Base-by-base conservation (phyloP, 2,888 invertebrate species). In the Oeneis ivallda region DNA sequence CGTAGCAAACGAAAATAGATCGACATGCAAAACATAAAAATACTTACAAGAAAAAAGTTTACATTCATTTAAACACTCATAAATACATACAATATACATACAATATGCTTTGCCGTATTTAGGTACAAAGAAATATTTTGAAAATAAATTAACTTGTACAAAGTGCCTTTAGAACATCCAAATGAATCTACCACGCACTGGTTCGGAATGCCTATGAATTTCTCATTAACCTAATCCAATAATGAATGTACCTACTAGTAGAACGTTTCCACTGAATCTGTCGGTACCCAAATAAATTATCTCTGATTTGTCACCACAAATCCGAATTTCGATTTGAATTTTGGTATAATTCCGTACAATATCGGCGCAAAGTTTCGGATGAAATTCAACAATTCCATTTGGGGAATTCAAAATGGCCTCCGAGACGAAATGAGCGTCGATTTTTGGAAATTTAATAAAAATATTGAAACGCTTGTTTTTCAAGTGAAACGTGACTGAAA, bases 281-380 rank as follows among this genome's bases (percentile, higher is more conserved):
- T 34, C 15, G 43, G 11, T 15, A 7, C 10, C 62, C 53, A 45
- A 61, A 68, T 66, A 70, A 71, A 71, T 71, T 70, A 70, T 67
- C 63, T 62, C 61, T 66, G 69, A 69, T 71, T 67, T 65, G 71
- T 68, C 62, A 65, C 68, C 70, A 65, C 69, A 67, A 68, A 60
- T 64, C 60, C 62, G 62, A 61, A 69, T 68, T 68, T 66, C 68
- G 66, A 67, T 72, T 70, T 70, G 66, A 69, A 71, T 68, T 71
- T 71, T 69, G 64, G 61, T 64, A 49, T 19, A 58, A 64, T 58
- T 57, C 47, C 59, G 17, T 17, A 15, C 43, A 37, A 37, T 47
- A 37, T n/a, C 50, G 41, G 9, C 32, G 64, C 50, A 56, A 67
- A 67, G 45, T 67, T 66, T 64, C 57, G n/a, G 45, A 43, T 32